Percentiles rank a stretch among this genome's conserved stretches.
Evolutionary conservation across 1,140 invertebrate genomes (phyloP).

Genomic region (Ditylenchus dipsaci): DNA sequence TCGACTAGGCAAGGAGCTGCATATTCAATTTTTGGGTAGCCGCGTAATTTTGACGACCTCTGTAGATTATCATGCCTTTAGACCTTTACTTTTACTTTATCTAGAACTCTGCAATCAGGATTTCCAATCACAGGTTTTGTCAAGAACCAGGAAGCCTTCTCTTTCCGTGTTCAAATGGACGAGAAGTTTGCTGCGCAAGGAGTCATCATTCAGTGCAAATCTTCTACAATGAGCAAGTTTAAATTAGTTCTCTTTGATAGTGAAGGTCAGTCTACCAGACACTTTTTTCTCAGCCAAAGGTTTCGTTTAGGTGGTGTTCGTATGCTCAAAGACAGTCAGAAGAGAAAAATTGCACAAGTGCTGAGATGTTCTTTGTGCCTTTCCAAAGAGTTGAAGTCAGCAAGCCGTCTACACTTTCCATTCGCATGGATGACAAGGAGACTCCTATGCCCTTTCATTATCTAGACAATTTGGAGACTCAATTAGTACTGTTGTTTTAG

Average conservation of each 20-base stretch:
- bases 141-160: slow-evolving; percentile 50
- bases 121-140: slow-evolving; percentile 25
- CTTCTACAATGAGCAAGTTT: slow-evolving; percentile 53
- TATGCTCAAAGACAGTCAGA: slow-evolving; percentile 51
- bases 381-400: slow-evolving; percentile 46
- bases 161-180: slow-evolving; percentile 48
- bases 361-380: slow-evolving; percentile 57
- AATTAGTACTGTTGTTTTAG: neutral
- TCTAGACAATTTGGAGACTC: slow-evolving; percentile 49
- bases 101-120: slow-evolving; percentile 29
- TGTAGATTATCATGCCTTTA: neutral
- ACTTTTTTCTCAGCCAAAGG: neutral
- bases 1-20: neutral
- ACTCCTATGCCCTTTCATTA: slow-evolving; percentile 50
- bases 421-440: slow-evolving; percentile 55
- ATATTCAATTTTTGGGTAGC: neutral
- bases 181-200: slow-evolving; percentile 38
- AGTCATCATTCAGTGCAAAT: slow-evolving; percentile 51
- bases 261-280: slow-evolving; percentile 34
- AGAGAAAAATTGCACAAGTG: slow-evolving; percentile 41
- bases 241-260: slow-evolving; percentile 57
- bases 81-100: neutral
- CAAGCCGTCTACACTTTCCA: slow-evolving; percentile 28
- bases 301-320: slow-evolving; percentile 46
- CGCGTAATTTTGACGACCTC: too few relatives aligned